A percentile compares a stretch with the other conserved stretches of the same genome.
These are phyloP conservation scores for Microctonus hyperodae DNA, from an alignment of 2,888 invertebrate species.

Conservation along the genomic window DNA sequence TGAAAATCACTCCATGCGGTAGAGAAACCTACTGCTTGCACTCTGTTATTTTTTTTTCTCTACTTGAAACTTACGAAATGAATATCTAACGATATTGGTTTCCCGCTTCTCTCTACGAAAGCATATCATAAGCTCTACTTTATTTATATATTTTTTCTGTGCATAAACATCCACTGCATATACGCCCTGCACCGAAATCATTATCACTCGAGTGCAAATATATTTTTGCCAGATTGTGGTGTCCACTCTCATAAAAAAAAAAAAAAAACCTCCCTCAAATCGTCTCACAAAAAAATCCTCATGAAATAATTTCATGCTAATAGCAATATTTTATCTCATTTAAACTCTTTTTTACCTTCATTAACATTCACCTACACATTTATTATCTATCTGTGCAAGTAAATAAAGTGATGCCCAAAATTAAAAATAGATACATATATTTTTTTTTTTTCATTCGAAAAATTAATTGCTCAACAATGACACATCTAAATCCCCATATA, in stretches of 20 bases:
- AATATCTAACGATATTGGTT: conserved; percentile 61
- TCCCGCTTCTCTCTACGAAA: conserved; percentile 36
- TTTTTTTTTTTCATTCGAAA: conserved; percentile 11
- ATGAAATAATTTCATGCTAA: not conserved
- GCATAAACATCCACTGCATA: conserved; percentile 12
- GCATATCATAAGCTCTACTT: conserved; percentile 29
- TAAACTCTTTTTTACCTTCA: no score
- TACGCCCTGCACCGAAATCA: conserved; percentile 42
- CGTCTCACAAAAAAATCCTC: no score
- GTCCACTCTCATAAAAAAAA: not conserved
- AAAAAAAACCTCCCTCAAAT: conserved; percentile 7
- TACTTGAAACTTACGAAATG: conserved; percentile 62
- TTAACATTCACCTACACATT: no score
- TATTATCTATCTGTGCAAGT: no score
- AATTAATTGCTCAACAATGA: not conserved
- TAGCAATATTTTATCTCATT: no score
- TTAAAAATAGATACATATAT: not conserved
- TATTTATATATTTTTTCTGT: not conserved
- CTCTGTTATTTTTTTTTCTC: conserved; percentile 55
- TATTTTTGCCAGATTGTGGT: conserved; percentile 41
- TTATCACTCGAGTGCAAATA: conserved; percentile 54
- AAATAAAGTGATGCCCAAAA: no score
- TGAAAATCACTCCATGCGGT: not conserved
- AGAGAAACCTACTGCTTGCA: not conserved
- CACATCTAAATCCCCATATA: not conserved